These are phyloP conservation scores for Xenopus petersii DNA, from an alignment of 2,797 vertebrate genomes.

Conservation along the genomic window DNA sequence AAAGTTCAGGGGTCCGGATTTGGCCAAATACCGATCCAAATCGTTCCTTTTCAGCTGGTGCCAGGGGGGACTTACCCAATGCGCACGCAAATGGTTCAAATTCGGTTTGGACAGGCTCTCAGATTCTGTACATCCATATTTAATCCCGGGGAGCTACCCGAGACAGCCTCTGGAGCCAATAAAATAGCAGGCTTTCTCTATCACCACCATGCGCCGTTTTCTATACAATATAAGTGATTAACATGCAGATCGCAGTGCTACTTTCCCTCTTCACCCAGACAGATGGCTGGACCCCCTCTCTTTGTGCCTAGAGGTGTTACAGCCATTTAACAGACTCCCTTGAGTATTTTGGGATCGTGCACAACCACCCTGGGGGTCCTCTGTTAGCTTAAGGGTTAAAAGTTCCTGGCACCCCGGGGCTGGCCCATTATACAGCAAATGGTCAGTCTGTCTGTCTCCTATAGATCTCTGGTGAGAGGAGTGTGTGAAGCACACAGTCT, in stretches of 20 bases:
- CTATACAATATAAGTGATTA: background rate
- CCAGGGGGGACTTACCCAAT: too few species aligned
- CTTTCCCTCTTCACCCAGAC: background rate
- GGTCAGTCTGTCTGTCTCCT: slow-evolving; percentile 29
- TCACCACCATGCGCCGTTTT: too few species aligned
- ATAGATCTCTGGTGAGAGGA: slow-evolving; percentile 29
- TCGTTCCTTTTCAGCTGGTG: too few species aligned
- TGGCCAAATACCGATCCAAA: too few species aligned
- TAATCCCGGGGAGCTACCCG: too few species aligned
- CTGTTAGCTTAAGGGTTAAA: slow-evolving; percentile 20
- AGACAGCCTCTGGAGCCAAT: too few species aligned
- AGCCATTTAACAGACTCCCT: background rate
- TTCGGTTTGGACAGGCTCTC: too few species aligned
- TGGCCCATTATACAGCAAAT: slow-evolving; percentile 40
- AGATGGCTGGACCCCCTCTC: slow-evolving; percentile 6
- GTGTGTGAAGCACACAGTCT: slow-evolving; percentile 19
- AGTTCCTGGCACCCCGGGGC: slow-evolving; percentile 12
- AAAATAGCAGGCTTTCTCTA: too few species aligned
- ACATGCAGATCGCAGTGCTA: background rate
- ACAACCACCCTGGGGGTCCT: background rate
- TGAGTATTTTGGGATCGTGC: background rate
- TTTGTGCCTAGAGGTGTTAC: background rate
- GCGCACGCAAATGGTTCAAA: too few species aligned
- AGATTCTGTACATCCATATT: too few species aligned
- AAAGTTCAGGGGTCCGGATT: too few species aligned